Percentiles rank a stretch among this genome's conserved stretches.
These are phyloP conservation scores for Heloderma charlesbogerti DNA, from an alignment of 2,113 vertebrate species.

Conservation along the genomic window DNA sequence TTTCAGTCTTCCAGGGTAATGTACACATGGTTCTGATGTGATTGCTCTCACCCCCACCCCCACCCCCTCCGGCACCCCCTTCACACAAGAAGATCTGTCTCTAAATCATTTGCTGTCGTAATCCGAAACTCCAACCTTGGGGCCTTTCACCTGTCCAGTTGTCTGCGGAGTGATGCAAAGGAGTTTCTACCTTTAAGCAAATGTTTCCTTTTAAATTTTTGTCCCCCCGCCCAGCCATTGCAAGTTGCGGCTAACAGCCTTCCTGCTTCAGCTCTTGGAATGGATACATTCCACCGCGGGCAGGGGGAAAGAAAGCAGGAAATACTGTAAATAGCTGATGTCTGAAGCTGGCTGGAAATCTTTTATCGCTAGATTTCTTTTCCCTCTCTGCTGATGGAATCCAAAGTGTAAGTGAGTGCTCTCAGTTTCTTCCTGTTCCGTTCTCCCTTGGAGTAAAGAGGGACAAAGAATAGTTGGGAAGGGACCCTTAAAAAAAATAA, in stretches of 20 bases:
- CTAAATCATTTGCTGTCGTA: not conserved
- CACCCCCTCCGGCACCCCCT: not conserved
- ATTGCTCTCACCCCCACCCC: not conserved
- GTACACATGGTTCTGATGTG: not conserved
- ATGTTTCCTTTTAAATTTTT: not conserved
- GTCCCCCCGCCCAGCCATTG: not conserved
- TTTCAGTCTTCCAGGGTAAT: not conserved
- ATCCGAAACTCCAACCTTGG: not conserved
- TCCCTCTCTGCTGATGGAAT: not conserved
- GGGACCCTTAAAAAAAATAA: not conserved
- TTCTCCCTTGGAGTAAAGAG: not conserved
- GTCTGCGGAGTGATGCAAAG: not conserved
- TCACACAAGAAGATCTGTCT: not conserved
- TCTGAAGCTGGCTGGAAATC: constrained; percentile 13
- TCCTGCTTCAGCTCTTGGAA: not conserved
- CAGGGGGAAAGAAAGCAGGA: not conserved
- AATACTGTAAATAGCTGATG: constrained; percentile 6
- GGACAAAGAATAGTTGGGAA: not conserved
- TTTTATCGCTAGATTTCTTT: not conserved
- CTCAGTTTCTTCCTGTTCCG: not conserved
- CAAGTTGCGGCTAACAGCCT: not conserved
- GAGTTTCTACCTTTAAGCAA: not conserved
- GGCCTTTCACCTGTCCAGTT: not conserved
- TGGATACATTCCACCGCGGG: not conserved
- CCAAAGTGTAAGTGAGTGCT: not conserved